A percentile compares a stretch with the other conserved stretches of the same genome.
Conservation (phyloP, 1,140 invertebrate genomes). For the Caerostris extrusa region DNA sequence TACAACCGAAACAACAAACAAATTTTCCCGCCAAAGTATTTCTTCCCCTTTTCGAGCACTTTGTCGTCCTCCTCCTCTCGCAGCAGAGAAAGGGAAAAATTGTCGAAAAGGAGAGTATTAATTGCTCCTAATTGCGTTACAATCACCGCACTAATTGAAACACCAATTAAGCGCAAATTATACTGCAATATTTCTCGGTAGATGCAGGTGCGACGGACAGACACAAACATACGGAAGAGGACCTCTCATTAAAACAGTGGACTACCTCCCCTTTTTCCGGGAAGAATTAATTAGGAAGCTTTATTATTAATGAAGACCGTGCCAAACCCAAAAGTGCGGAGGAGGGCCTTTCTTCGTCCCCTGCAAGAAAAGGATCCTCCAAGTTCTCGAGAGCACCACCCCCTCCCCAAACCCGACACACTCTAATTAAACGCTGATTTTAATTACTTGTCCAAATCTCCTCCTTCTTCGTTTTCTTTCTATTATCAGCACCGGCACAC, state of each 20-base stretch:
- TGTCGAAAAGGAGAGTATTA: conserved; percentile 73
- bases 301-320: conserved; percentile 77
- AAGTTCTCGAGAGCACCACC: conserved; percentile 30
- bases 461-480: background rate
- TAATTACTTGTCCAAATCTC: conserved; percentile 77
- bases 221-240: conserved; percentile 67
- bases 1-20: conserved; percentile 64
- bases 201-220: conserved; percentile 75
- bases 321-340: conserved; percentile 77
- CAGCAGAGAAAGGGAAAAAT: background rate
- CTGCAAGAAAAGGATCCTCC: conserved; percentile 76
- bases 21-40: conserved; percentile 48
- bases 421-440: conserved; percentile 74
- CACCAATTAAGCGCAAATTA: conserved; percentile 78
- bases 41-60: conserved; percentile 1
- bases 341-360: conserved; percentile 70
- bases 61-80: background rate
- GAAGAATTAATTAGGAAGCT: conserved; percentile 77
- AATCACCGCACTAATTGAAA: conserved; percentile 78
- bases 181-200: conserved; percentile 77
- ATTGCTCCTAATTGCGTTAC: conserved; percentile 77
- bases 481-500: background rate
- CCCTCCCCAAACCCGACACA: conserved; percentile 39
- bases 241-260: conserved; percentile 71
- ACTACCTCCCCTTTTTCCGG: conserved; percentile 55